Evolutionary conservation across 2,113 vertebrate genomes (phyloP).

Genomic region (Oxyura jamaicensis): DNA sequence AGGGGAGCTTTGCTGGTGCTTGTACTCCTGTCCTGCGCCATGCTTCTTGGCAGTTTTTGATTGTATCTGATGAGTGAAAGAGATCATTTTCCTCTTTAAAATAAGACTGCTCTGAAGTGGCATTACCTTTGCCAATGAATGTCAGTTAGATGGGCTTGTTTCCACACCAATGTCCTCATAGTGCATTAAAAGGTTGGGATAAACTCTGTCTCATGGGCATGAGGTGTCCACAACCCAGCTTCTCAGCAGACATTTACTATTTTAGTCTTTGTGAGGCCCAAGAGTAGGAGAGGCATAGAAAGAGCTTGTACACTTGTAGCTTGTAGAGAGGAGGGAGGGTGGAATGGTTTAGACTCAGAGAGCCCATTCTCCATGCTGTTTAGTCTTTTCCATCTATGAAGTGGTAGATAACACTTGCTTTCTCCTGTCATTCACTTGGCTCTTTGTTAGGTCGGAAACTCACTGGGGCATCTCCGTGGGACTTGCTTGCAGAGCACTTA

Average conservation of each 20-base stretch:
- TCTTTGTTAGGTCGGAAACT: fast-evolving
- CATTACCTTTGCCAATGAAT: background rate
- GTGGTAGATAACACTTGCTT: background rate
- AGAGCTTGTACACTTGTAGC: background rate
- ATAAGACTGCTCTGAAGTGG: background rate
- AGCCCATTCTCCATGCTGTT: background rate
- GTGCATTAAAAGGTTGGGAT: background rate
- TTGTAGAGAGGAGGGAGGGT: background rate
- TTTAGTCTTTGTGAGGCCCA: background rate
- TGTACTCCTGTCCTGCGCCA: background rate
- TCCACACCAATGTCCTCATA: background rate
- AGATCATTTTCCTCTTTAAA: background rate
- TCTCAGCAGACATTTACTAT: background rate
- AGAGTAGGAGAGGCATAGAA: background rate
- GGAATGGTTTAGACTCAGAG: background rate
- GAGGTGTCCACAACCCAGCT: background rate
- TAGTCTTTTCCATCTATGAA: background rate
- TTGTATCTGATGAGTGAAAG: background rate
- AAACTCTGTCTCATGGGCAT: background rate
- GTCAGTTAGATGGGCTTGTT: background rate
- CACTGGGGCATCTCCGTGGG: background rate
- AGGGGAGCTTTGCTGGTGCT: background rate
- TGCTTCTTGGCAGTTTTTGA: background rate
- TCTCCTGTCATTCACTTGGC: background rate
- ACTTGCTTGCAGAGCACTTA: background rate